Percentiles rank a stretch among this genome's conserved stretches.
These are phyloP conservation scores for Syrmaticus mikado DNA, from an alignment of 2,113 vertebrate genomes.

Conservation along the genomic window DNA sequence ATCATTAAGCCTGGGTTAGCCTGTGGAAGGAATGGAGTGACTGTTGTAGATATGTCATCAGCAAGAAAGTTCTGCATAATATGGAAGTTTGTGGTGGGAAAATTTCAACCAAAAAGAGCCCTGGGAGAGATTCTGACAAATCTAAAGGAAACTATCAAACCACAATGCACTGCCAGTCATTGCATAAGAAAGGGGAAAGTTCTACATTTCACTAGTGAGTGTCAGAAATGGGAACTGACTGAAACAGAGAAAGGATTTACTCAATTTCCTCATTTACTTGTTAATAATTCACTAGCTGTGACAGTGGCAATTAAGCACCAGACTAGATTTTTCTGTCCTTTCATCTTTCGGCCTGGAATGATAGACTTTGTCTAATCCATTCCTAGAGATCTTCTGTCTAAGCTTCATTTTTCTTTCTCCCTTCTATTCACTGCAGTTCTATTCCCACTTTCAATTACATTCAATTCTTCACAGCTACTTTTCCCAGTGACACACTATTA, in stretches of 20 bases:
- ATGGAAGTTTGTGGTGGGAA: not conserved
- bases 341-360: conserved; percentile 13
- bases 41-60: not conserved
- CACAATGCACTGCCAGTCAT: not conserved
- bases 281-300: conserved; percentile 63
- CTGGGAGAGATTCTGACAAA: not conserved
- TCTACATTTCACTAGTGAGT: not conserved
- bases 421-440: not conserved
- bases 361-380: conserved; percentile 32
- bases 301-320: conserved; percentile 18
- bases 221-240: not conserved
- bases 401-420: conserved; percentile 15
- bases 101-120: not conserved
- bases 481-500: not conserved
- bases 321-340: conserved; percentile 7
- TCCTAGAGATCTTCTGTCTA: not conserved
- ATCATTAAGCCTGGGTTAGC: not conserved
- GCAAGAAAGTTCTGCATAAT: not conserved
- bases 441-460: conserved; percentile 14
- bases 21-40: not conserved
- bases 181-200: not conserved
- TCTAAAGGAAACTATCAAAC: not conserved
- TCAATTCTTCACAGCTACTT: conserved; percentile 23
- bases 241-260: conserved; percentile 38
- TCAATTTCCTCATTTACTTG: conserved; percentile 46